These are phyloP conservation scores for Accipiter cooperii DNA, from an alignment of 2,113 vertebrate genomes.

Conservation along the genomic window DNA sequence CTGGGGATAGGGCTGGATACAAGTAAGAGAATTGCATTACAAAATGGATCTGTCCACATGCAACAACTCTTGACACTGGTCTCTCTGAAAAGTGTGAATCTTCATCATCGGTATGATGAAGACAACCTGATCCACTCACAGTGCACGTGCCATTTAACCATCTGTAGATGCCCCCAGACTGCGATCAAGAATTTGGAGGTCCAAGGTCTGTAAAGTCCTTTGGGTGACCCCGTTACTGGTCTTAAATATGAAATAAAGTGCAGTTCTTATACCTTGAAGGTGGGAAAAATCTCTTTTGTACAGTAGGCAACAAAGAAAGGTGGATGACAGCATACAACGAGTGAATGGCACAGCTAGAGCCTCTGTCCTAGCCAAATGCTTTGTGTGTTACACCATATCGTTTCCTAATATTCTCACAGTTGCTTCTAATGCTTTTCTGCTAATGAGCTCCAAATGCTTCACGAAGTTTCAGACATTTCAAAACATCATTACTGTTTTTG, in stretches of 20 bases:
- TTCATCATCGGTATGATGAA: background rate
- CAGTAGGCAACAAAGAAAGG: background rate
- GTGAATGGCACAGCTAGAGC: background rate
- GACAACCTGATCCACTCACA: background rate
- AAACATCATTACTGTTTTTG: background rate
- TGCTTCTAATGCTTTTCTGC: background rate
- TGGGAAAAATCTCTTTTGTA: background rate
- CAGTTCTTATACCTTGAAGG: background rate
- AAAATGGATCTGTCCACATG: background rate
- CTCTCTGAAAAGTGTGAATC: background rate
- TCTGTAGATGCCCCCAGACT: no score
- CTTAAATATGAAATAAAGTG: background rate
- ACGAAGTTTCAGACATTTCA: background rate
- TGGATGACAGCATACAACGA: background rate
- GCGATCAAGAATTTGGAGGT: background rate
- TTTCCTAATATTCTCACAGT: background rate
- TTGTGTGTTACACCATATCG: background rate
- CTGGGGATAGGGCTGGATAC: background rate
- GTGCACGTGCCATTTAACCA: background rate
- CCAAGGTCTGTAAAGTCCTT: background rate
- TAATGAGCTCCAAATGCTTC: constrained; percentile 5
- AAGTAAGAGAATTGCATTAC: background rate
- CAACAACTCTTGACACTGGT: background rate
- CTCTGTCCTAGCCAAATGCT: background rate
- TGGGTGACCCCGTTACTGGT: background rate